Base-by-base conservation (phyloP, 2,888 invertebrate genomes). In the Ectobius pallidus region DNA sequence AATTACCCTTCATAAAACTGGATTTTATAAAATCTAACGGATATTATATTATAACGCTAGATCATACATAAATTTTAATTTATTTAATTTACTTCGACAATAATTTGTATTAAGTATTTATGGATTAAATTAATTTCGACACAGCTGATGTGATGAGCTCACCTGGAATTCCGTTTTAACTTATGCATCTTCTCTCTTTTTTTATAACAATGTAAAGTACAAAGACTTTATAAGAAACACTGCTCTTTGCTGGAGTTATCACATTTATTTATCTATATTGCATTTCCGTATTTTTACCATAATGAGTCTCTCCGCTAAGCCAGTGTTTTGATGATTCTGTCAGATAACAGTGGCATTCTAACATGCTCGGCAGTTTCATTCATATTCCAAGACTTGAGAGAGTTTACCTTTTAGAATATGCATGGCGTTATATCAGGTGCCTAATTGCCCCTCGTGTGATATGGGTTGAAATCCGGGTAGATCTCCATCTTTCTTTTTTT, bases 211-310 rank as follows among this genome's bases (percentile, higher is more conserved):
- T n/a, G n/a, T n/a, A n/a, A 34, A 34, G 11, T 34, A 34, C 34
- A 34, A 34, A 34, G 34, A 34, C 34, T 34, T 34, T 11, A 34
- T 34, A 34, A 34, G 14, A 55, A 25, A 27, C 27, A 18, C 4
- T 14, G 22, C 27, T 2, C 55, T 14, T 7, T 14, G 18, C n/a
- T 25, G 22, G 16, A 20, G 27, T 44, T 44, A 61, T 65, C 65
- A n/a, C 65, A 11, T 44, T 65, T 42, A 44, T 27, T 44, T 44
- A 44, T 44, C 65, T 65, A 9, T 14, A 65, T 44, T 9, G n/a
- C 44, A 25, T 65, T 65, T 65, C 65, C 65, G 25, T 42, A 65
- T 65, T 44, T 39, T 39, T 44, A 22, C 65, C 42, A 16, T 65
- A 25, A 65, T 65, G 42, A 44, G 42, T 9, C 16, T n/a, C 20